These are phyloP conservation scores for Sebastes itinus DNA, from an alignment of 2,797 vertebrate species.

Conservation along the genomic window DNA sequence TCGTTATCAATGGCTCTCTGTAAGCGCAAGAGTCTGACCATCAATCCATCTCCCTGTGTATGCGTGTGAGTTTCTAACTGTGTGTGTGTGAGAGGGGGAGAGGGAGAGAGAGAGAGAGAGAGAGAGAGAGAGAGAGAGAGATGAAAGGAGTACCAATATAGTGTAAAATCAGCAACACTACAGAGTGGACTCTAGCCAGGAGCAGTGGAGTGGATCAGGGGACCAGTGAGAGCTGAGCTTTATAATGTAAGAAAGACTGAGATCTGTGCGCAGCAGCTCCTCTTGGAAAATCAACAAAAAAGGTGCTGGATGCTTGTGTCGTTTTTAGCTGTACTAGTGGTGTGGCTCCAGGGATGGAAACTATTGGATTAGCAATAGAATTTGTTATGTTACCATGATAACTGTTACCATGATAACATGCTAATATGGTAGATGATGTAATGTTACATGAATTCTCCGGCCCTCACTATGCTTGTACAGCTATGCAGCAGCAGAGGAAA, in stretches of 20 bases:
- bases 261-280: slow-evolving; percentile 4
- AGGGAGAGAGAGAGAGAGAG: background rate
- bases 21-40: background rate
- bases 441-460: too few relatives aligned
- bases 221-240: slow-evolving; percentile 22
- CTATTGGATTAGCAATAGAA: background rate
- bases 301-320: background rate
- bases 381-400: background rate
- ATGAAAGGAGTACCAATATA: background rate
- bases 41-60: slow-evolving; percentile 43
- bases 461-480: too few relatives aligned
- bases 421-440: background rate
- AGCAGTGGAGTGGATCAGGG: slow-evolving; percentile 28
- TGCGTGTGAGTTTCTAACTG: background rate
- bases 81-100: background rate
- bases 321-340: background rate
- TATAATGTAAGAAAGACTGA: slow-evolving; percentile 29
- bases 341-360: background rate
- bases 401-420: background rate
- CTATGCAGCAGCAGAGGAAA: too few relatives aligned
- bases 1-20: slow-evolving; percentile 26
- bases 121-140: background rate
- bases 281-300: slow-evolving; percentile 15
- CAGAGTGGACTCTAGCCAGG: slow-evolving; percentile 10
- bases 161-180: slow-evolving; percentile 22